phyloP scores from a whole-genome alignment of 1,140 invertebrate species.

The Contarinia nasturtii region DNA sequence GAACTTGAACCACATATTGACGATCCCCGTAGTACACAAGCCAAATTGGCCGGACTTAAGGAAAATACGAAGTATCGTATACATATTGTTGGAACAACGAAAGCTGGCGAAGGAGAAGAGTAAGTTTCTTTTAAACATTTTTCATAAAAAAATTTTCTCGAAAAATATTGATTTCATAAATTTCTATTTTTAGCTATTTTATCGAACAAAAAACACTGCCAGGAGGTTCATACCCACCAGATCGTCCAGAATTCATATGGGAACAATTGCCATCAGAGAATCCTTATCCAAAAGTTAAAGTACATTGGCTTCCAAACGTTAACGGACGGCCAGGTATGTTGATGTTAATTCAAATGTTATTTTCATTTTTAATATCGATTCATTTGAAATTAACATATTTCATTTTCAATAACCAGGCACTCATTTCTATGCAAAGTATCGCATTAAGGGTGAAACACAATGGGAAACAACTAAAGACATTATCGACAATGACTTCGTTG shows the following conservation, averaged over 20 bases:
- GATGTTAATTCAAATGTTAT: too few species aligned
- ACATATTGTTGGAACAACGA: conserved; percentile 63
- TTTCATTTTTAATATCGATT: too few species aligned
- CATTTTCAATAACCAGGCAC: conserved; percentile 47
- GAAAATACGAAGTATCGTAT: conserved; percentile 80
- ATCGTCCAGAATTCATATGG: conserved; percentile 57
- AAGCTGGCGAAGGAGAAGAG: conserved; percentile 61
- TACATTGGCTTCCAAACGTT: conserved; percentile 62
- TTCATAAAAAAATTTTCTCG: neutral
- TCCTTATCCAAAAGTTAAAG: conserved; percentile 50
- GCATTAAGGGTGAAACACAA: conserved; percentile 46
- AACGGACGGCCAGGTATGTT: too few species aligned
- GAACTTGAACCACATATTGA: conserved; percentile 57
- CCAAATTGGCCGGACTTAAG: conserved; percentile 67
- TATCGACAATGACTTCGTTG: conserved; percentile 50
- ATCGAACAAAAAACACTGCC: conserved; percentile 57
- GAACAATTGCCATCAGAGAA: conserved; percentile 46
- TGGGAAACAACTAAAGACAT: conserved; percentile 39
- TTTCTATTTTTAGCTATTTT: conserved; percentile 34
- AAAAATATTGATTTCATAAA: too few species aligned
- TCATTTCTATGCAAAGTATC: conserved; percentile 81
- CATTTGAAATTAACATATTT: too few species aligned
- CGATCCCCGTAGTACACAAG: conserved; percentile 52
- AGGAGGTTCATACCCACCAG: conserved; percentile 38
- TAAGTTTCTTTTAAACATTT: conserved; percentile 24